Percentiles rank a stretch among this genome's conserved stretches.
Evolutionary conservation across 2,113 vertebrate genomes (phyloP).

Genomic region (zebrafish (Danio rerio)): GRCz12tu NC_133192.1:8927501-8928000

Average conservation of each 20-base stretch:
- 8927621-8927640: too few species aligned
- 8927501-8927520: not conserved
- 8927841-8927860: not conserved
- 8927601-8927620: too few species aligned
- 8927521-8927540: too few species aligned
- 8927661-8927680: too few species aligned
- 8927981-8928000: constrained; percentile 6
- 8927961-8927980: not conserved
- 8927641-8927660: too few species aligned
- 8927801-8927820: constrained; percentile 7
- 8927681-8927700: too few species aligned
- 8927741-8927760: too few species aligned
- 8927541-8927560: too few species aligned
- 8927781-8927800: not conserved
- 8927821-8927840: not conserved
- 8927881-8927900: not conserved
- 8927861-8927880: not conserved
- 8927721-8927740: too few species aligned
- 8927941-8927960: not conserved
- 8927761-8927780: not conserved
- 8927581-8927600: too few species aligned
- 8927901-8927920: not conserved
- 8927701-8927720: too few species aligned
- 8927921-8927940: not conserved
- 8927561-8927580: too few species aligned